Percentiles rank a stretch among this genome's conserved stretches.
phyloP scores from a whole-genome alignment of 2,113 vertebrate genomes.

The Agapornis roseicollis region DNA sequence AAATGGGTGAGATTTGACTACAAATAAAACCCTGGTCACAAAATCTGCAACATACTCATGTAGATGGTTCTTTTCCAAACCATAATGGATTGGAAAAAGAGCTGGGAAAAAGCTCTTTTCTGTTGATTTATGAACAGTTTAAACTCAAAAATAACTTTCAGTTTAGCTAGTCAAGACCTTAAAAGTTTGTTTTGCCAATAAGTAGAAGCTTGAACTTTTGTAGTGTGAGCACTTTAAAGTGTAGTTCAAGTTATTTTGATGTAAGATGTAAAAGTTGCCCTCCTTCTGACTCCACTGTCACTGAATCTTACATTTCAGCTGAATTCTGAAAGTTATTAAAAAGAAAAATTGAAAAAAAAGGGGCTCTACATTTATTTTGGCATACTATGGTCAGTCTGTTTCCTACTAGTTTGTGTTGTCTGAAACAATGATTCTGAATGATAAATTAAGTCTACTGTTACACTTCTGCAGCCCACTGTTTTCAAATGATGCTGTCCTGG shows the following conservation, averaged over 20 bases:
- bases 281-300: neutral
- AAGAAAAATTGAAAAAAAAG: neutral
- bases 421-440: neutral
- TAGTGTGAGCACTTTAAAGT: neutral
- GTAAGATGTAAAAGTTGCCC: neutral
- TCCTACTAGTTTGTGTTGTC: neutral
- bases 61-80: neutral
- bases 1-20: neutral
- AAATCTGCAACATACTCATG: neutral
- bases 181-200: neutral
- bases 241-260: neutral
- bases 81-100: neutral
- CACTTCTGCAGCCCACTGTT: neutral
- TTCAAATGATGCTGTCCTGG: neutral
- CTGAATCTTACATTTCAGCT: neutral
- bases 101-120: neutral
- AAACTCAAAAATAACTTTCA: slow-evolving; percentile 2
- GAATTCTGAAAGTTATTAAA: neutral
- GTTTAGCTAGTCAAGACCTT: neutral
- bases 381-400: neutral
- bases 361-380: neutral
- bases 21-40: neutral
- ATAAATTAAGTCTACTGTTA: neutral
- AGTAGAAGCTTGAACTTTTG: neutral
- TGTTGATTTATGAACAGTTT: neutral